phyloP scores from a whole-genome alignment of 2,113 vertebrate species.

The Leptodactylus fuscus region DNA sequence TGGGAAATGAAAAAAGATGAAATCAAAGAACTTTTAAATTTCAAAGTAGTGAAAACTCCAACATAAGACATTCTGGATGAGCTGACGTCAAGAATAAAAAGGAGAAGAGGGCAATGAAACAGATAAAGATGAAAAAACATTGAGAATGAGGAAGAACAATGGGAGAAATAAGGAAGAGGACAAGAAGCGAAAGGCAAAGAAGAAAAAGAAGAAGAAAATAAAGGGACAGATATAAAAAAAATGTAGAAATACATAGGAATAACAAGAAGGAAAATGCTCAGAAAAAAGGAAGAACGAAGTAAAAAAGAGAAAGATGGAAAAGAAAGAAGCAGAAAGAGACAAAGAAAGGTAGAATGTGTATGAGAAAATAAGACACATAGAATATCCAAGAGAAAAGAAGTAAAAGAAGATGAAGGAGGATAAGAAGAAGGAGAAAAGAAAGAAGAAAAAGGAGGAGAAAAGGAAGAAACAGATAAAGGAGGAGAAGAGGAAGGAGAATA shows the following conservation, averaged over 20 bases:
- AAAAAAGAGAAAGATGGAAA: not conserved
- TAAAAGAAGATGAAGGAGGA: not conserved
- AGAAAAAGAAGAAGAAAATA: too few relatives aligned
- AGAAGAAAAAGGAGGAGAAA: not conserved
- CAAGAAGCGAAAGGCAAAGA: too few relatives aligned
- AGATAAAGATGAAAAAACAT: too few relatives aligned
- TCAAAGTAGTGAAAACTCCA: not conserved
- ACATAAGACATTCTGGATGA: too few relatives aligned
- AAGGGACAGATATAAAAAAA: not conserved
- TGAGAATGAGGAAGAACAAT: too few relatives aligned
- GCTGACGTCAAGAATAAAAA: not conserved
- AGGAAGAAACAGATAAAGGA: too few relatives aligned
- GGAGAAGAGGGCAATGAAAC: not conserved
- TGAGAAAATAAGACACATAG: not conserved
- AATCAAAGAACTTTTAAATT: not conserved
- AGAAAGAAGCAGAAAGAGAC: not conserved
- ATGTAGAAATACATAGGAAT: too few relatives aligned
- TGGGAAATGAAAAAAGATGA: conserved; percentile 58
- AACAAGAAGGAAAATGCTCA: too few relatives aligned
- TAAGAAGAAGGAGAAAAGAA: not conserved
- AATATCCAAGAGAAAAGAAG: not conserved
- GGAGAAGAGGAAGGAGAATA: not conserved
- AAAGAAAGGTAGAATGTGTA: not conserved
- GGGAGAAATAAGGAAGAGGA: too few relatives aligned
- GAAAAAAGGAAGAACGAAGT: too few relatives aligned